Evolutionary conservation across 2,113 vertebrate species (phyloP), one percentile per base, ranked within the genome.

Genomic region (Opisthocomus hoazin): DNA sequence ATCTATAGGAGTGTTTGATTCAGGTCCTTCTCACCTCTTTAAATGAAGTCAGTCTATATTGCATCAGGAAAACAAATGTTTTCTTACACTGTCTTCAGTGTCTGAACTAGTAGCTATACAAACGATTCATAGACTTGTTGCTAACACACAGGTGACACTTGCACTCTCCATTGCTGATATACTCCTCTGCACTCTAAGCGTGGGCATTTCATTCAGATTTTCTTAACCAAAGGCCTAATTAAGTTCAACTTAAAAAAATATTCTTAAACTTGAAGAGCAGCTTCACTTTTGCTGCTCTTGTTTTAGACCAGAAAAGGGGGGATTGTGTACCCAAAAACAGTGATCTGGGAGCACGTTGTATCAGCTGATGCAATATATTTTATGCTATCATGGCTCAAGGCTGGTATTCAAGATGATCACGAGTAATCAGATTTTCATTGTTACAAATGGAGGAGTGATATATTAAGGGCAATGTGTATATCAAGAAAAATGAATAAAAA

Each of bases 311-410:
- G 64, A 64, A 74, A 86, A 74, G 19, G 19, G 10, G 29, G n/a
- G 4, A 29, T 46, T 58, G 12, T 74, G 43, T 84, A 23, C 15
- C 15, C n/a, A 70, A 84, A 84, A 73, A 45, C 12, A 53, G 22
- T 37, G 20, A 64, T 45, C 30, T 1, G 2, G 24, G 17, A 41
- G 3, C 29, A 60, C 1, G 0, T 20, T 66, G 3, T 30, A 24
- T 74, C 37, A 75, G 32, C 41, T 81, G 51, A 9, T 43, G 27
- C 57, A 54, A 61, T 54, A 8, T 19, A 11, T 65, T 88, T 69
- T 53, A 19, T 73, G 23, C 34, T 58, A 0, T 54, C 23, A 7
- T 16, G 23, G 29, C 34, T 90, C 53, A 79, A 53, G 23, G 18
- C 10, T 50, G 15, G 2, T n/a, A 36, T 43, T 77, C 14, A 85